phyloP scores from a whole-genome alignment of 2,888 invertebrate species.

The Metacarcinus magister region DNA sequence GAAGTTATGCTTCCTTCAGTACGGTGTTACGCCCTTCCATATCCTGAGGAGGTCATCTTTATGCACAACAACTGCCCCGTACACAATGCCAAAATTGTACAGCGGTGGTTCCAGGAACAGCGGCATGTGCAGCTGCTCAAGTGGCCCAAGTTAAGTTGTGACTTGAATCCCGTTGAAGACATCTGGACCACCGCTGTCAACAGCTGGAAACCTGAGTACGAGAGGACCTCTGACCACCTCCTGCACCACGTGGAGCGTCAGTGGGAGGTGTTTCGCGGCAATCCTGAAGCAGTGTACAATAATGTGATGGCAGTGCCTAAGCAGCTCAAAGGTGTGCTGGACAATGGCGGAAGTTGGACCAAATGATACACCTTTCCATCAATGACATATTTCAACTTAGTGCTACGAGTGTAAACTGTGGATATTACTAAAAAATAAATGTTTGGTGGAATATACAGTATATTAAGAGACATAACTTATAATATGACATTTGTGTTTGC shows the following conservation, averaged over 20 bases:
- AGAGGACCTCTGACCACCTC: neutral
- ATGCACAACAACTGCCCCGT: neutral
- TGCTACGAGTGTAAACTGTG: no score
- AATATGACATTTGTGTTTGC: no score
- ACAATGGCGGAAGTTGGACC: no score
- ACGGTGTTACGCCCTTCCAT: neutral
- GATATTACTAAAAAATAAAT: no score
- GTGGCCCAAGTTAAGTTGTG: neutral
- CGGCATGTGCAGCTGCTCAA: neutral
- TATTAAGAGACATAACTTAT: no score
- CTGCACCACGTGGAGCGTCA: neutral
- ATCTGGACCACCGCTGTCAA: neutral
- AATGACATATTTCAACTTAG: no score
- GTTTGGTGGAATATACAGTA: no score
- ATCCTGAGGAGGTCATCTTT: neutral
- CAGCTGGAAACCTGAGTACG: neutral
- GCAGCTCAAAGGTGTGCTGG: no score
- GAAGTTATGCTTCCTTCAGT: constrained; percentile 28
- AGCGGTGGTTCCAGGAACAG: neutral
- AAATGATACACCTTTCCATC: no score
- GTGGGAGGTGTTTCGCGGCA: no score
- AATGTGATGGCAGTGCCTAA: no score
- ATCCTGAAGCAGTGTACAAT: no score
- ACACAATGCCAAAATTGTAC: neutral
- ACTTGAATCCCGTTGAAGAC: neutral